Percentiles rank a stretch among this genome's conserved stretches.
phyloP scores from a whole-genome alignment of 2,888 invertebrate species.

The Crossocerus cetratus region DNA sequence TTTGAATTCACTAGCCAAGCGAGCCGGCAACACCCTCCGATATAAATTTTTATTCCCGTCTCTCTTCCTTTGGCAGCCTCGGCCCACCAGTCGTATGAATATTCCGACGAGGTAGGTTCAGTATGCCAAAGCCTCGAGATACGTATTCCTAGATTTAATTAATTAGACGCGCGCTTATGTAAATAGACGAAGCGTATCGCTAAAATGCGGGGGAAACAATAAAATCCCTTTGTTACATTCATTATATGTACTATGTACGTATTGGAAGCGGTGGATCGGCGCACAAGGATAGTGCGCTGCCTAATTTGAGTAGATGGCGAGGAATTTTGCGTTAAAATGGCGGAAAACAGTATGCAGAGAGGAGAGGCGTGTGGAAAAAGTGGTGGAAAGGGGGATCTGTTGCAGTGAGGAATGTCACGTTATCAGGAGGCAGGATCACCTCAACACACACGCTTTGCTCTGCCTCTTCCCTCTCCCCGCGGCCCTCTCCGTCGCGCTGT shows the following conservation, averaged over 20 bases:
- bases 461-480: neutral
- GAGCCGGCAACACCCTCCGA: conserved; percentile 63
- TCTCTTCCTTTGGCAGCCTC: neutral
- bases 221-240: too few species aligned
- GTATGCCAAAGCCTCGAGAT: too few species aligned
- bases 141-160: too few species aligned
- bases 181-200: too few species aligned
- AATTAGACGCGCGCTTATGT: too few species aligned
- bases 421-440: too few species aligned
- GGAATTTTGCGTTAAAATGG: conserved; percentile 2
- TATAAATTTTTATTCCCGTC: conserved; percentile 72
- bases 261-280: too few species aligned
- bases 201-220: too few species aligned
- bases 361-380: conserved; percentile 6
- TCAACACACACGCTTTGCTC: too few species aligned
- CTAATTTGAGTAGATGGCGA: neutral
- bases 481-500: neutral
- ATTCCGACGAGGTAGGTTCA: too few species aligned
- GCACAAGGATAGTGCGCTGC: neutral
- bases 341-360: conserved; percentile 5
- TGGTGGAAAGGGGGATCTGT: neutral
- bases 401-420: too few species aligned
- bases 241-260: too few species aligned
- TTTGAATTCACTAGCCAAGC: conserved; percentile 76
- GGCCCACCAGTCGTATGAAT: neutral